Evolutionary conservation across 2,888 invertebrate genomes (phyloP).

Genomic region (Ectemnius cavifrons): DNA sequence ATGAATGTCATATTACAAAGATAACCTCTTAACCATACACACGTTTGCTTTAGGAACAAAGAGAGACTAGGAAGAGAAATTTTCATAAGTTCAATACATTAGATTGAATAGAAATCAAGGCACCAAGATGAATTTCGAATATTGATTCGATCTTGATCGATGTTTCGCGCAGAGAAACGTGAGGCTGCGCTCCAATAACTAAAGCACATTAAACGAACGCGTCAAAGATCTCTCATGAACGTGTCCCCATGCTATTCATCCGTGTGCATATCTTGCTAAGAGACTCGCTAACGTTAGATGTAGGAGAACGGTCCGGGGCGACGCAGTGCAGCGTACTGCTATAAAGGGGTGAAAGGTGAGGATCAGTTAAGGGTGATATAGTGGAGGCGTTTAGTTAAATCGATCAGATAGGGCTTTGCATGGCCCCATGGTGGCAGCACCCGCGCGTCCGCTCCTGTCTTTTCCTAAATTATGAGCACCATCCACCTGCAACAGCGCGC

Average conservation of each 20-base stretch:
- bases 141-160: too few relatives aligned
- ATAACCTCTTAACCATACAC: too few relatives aligned
- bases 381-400: conserved; percentile 71
- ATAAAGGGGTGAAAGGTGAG: conserved; percentile 64
- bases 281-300: conserved; percentile 30
- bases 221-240: conserved; percentile 35
- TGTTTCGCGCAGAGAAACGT: too few relatives aligned
- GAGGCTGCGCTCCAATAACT: too few relatives aligned
- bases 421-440: conserved; percentile 55
- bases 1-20: too few relatives aligned
- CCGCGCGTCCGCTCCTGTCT: conserved; percentile 53
- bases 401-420: conserved; percentile 70
- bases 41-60: too few relatives aligned
- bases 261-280: conserved; percentile 17
- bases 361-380: conserved; percentile 74
- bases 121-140: too few relatives aligned
- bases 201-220: too few relatives aligned
- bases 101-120: too few relatives aligned
- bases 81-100: too few relatives aligned
- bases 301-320: conserved; percentile 35
- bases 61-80: too few relatives aligned
- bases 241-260: conserved; percentile 19
- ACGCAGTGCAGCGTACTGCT: conserved; percentile 38
- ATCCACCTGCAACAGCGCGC: conserved; percentile 35
- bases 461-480: conserved; percentile 63